phyloP scores from a whole-genome alignment of 2,113 vertebrate species.

The Indri indri region DNA sequence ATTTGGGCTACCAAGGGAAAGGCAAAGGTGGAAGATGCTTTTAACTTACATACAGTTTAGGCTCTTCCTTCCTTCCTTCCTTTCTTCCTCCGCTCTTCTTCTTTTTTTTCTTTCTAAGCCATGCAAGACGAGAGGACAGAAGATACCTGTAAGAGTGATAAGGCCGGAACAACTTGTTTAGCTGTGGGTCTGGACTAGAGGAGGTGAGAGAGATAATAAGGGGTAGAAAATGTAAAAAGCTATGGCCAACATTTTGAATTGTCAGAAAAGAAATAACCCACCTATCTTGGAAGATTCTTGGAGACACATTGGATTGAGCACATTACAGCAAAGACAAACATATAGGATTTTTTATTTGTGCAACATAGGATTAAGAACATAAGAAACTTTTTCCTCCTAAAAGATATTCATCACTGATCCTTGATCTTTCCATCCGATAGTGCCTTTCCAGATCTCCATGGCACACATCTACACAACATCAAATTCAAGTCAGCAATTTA shows the following conservation, averaged over 20 bases:
- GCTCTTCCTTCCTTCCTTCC: no score
- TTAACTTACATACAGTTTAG: background rate
- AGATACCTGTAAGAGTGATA: rapidly evolving
- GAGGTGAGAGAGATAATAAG: background rate
- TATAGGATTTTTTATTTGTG: background rate
- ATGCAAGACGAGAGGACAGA: background rate
- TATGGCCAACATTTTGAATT: background rate
- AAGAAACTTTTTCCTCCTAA: background rate
- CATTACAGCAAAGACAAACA: background rate
- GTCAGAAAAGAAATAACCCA: background rate
- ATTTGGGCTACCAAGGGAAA: background rate
- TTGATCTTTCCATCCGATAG: rapidly evolving
- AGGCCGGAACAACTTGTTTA: background rate
- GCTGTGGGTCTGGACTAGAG: background rate
- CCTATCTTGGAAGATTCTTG: background rate
- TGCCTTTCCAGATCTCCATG: background rate
- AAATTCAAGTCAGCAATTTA: background rate
- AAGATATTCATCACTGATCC: background rate
- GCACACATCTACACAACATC: background rate
- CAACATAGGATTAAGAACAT: background rate
- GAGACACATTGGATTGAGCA: background rate
- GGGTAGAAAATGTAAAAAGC: background rate
- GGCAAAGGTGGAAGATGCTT: background rate
- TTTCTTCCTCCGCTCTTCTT: background rate
- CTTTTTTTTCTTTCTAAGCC: background rate